A percentile compares a stretch with the other conserved stretches of the same genome.
phyloP scores from a whole-genome alignment of 2,113 vertebrate genomes.

The Pelmatolapia mariae region DNA sequence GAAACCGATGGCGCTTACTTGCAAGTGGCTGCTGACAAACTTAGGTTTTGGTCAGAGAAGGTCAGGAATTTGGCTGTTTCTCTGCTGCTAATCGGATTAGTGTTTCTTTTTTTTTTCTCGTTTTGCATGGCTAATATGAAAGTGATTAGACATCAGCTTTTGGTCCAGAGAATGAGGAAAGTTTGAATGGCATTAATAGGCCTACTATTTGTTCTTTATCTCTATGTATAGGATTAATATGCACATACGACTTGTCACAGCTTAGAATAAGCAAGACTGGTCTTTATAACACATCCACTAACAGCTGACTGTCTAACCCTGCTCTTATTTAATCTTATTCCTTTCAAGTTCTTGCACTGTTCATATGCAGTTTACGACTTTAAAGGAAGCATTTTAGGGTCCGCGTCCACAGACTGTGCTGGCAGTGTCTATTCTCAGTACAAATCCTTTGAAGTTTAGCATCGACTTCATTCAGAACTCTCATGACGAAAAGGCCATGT shows the following conservation, averaged over 20 bases:
- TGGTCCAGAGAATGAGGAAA: neutral
- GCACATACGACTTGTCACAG: neutral
- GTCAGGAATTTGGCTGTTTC: conserved; percentile 55
- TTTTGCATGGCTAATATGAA: conserved; percentile 37
- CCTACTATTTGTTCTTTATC: neutral
- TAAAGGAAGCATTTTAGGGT: neutral
- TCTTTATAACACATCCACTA: neutral
- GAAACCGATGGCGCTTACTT: conserved; percentile 44
- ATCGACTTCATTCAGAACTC: neutral
- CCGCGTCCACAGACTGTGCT: neutral
- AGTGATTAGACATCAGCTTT: conserved; percentile 32
- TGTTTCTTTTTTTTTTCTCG: neutral
- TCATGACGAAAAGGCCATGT: neutral
- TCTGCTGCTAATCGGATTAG: conserved; percentile 41
- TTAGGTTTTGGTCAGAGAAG: conserved; percentile 22
- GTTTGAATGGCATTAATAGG: neutral
- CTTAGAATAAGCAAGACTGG: neutral
- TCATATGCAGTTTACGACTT: neutral
- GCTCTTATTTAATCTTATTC: neutral
- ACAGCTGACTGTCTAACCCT: neutral
- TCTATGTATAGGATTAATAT: neutral
- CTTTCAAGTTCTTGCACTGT: neutral
- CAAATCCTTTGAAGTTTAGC: neutral
- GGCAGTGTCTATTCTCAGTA: neutral
- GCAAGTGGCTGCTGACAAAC: conserved; percentile 31